Evolutionary conservation across 2,113 vertebrate genomes (phyloP).

Genomic region (Chaetodon auriga): DNA sequence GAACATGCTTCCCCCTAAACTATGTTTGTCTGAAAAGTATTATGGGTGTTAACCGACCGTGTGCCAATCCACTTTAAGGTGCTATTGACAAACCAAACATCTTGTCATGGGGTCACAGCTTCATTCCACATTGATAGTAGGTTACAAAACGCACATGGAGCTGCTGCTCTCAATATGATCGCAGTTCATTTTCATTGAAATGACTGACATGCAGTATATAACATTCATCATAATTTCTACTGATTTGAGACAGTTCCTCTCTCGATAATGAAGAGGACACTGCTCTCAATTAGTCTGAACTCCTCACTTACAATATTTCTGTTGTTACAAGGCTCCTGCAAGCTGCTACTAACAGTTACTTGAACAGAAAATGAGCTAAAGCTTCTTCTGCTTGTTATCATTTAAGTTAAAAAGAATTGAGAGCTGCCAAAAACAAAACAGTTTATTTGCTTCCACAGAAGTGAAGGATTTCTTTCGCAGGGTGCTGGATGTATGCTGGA

Average conservation of each 20-base stretch:
- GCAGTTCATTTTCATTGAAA: not conserved
- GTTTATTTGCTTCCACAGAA: not conserved
- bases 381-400: not conserved
- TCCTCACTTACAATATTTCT: not conserved
- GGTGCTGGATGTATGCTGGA: not conserved
- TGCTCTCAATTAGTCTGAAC: not conserved
- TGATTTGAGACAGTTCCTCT: not conserved
- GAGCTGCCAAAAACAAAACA: not conserved
- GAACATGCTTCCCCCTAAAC: conserved; percentile 20
- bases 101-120: conserved; percentile 63
- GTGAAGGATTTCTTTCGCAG: not conserved
- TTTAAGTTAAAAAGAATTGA: not conserved
- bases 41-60: conserved; percentile 64
- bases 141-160: conserved; percentile 50
- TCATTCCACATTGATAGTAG: conserved; percentile 34
- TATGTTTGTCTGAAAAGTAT: conserved; percentile 41
- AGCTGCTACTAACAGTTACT: not conserved
- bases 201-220: not conserved
- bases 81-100: conserved; percentile 51
- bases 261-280: too few species aligned
- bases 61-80: conserved; percentile 48
- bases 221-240: too few species aligned
- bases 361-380: not conserved
- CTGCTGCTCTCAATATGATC: not conserved
- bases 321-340: not conserved